A percentile compares a stretch with the other conserved stretches of the same genome.
Evolutionary conservation across 2,797 vertebrate genomes (phyloP).

Genomic region (Acomys russatus): DNA sequence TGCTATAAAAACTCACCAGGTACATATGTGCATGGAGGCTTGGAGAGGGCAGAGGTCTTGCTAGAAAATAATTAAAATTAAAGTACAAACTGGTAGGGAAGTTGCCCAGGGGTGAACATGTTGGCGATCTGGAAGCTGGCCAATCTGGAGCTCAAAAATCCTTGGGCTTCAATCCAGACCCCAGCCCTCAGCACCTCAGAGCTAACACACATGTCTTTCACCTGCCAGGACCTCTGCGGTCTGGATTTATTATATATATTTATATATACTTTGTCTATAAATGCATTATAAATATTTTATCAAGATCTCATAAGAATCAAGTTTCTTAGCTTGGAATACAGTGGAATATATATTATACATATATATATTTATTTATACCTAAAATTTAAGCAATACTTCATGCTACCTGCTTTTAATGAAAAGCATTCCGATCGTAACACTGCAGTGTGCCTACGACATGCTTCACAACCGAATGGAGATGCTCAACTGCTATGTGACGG

Average conservation of each 20-base stretch:
- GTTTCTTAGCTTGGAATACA: constrained; percentile 91
- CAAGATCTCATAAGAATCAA: constrained; percentile 89
- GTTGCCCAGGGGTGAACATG: constrained; percentile 89
- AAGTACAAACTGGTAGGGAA: constrained; percentile 90
- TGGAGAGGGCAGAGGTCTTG: constrained; percentile 43
- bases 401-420: constrained; percentile 91
- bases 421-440: constrained; percentile 89
- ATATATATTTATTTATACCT: constrained; percentile 90
- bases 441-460: constrained; percentile 88
- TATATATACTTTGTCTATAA: constrained; percentile 87
- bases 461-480: constrained; percentile 87
- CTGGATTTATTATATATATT: constrained; percentile 87
- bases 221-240: constrained; percentile 85
- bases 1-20: constrained; percentile 87
- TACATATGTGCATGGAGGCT: constrained; percentile 71
- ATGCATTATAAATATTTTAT: constrained; percentile 92
- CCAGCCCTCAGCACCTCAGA: constrained; percentile 85
- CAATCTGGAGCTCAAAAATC: constrained; percentile 70
- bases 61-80: constrained; percentile 87
- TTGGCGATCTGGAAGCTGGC: constrained; percentile 85
- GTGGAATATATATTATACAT: constrained; percentile 92
- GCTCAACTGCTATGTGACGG: constrained; percentile 81
- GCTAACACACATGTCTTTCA: constrained; percentile 81
- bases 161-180: constrained; percentile 82
- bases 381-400: constrained; percentile 90